Conservation (phyloP, 2,888 invertebrate species). For the Coenonympha arcania region DNA sequence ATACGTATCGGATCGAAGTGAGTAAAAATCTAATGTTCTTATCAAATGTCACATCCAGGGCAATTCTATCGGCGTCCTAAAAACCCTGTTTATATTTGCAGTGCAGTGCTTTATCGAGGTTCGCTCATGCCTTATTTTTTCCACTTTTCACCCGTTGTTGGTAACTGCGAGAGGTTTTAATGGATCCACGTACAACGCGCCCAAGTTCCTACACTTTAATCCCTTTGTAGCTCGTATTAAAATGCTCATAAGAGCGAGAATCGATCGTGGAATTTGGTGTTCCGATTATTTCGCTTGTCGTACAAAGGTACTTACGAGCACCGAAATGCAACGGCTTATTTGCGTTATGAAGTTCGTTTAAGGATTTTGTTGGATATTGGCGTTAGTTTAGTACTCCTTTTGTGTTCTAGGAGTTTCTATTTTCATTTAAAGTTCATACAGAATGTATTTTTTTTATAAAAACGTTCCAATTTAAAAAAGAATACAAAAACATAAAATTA, state of each 20-base stretch:
- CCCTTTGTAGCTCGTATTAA: not conserved
- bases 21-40: too few relatives aligned
- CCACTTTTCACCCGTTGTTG: conserved; percentile 18
- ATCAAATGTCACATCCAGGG: conserved; percentile 12
- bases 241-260: not conserved
- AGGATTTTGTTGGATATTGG: not conserved
- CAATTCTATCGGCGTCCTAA: conserved; percentile 3
- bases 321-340: not conserved
- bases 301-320: not conserved
- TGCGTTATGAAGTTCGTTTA: not conserved
- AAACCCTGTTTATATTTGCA: conserved; percentile 20
- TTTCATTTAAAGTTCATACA: too few relatives aligned
- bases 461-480: too few relatives aligned
- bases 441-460: too few relatives aligned
- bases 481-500: too few relatives aligned
- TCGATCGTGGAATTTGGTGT: not conserved
- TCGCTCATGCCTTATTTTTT: conserved; percentile 23
- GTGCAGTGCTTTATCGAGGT: conserved; percentile 20
- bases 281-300: not conserved
- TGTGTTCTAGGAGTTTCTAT: not conserved
- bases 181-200: conserved; percentile 7
- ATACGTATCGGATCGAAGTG: too few relatives aligned
- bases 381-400: not conserved
- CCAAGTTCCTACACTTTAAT: not conserved
- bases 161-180: conserved; percentile 19